phyloP scores from a whole-genome alignment of 1,140 invertebrate species.

The Goniozus legneri region DNA sequence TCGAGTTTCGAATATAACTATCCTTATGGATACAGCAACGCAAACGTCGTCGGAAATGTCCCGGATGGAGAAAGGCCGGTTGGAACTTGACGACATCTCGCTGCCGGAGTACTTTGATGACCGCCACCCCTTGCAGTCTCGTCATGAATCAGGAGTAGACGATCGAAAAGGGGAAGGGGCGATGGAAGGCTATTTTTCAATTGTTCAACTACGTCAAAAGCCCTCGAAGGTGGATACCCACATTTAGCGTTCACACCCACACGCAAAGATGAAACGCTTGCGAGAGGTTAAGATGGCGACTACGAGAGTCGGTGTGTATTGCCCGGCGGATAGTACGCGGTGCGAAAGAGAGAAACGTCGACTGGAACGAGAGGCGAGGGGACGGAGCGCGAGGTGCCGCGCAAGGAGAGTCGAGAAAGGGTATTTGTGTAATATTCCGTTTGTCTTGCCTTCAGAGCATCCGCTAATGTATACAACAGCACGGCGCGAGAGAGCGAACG shows the following conservation, averaged over 20 bases:
- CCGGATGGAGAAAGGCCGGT: no score
- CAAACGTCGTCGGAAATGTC: no score
- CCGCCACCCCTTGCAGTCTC: constrained; percentile 24
- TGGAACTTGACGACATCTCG: no score
- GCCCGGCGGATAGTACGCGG: no score
- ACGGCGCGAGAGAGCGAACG: no score
- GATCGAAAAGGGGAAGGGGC: constrained; percentile 46
- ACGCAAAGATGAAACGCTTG: constrained; percentile 43
- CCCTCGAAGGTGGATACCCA: constrained; percentile 35
- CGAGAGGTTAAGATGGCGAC: constrained; percentile 37
- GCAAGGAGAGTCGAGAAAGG: constrained; percentile 26
- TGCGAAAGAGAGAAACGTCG: no score
- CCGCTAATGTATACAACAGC: constrained; percentile 54
- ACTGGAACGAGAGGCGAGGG: neutral
- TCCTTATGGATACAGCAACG: no score
- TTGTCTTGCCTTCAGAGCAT: constrained; percentile 55
- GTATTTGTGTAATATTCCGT: constrained; percentile 58
- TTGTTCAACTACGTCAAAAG: constrained; percentile 45
- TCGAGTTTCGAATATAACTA: no score
- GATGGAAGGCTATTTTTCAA: constrained; percentile 30
- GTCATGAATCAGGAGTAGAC: constrained; percentile 51
- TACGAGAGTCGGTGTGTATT: no score
- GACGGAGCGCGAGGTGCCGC: constrained; percentile 14
- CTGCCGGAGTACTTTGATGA: constrained; percentile 43
- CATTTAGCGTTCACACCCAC: constrained; percentile 22